These are phyloP conservation scores for Plebejus melissa DNA, from an alignment of 2,888 invertebrate genomes.

Conservation along the genomic window DNA sequence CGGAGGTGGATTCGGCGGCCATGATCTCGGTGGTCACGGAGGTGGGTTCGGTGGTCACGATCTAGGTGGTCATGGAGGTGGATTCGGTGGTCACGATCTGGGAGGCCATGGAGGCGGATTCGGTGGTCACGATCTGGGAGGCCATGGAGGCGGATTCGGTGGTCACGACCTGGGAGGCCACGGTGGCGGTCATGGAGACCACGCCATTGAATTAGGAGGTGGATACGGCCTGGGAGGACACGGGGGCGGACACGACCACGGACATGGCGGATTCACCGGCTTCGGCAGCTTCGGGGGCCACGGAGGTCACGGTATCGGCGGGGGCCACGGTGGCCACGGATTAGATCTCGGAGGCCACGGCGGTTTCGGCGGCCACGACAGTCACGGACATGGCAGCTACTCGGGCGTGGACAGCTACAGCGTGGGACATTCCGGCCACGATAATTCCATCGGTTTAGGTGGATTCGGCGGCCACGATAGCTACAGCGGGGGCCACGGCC, in stretches of 20 bases:
- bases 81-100: constrained; percentile 40
- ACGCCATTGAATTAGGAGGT: constrained; percentile 41
- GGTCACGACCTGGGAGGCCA: constrained; percentile 40
- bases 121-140: constrained; percentile 42
- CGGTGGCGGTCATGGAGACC: constrained; percentile 41
- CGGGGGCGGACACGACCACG: constrained; percentile 36
- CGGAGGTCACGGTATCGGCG: constrained; percentile 31
- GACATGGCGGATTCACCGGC: constrained; percentile 40
- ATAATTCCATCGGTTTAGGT: constrained; percentile 35
- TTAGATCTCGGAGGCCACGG: constrained; percentile 35
- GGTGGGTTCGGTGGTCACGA: constrained; percentile 36
- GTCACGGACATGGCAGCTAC: constrained; percentile 36
- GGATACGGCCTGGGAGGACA: constrained; percentile 40
- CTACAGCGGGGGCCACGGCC: constrained; percentile 37
- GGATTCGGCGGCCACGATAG: constrained; percentile 34
- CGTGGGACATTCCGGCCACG: constrained; percentile 34
- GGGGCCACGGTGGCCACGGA: constrained; percentile 37
- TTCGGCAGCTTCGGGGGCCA: constrained; percentile 34
- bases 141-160: constrained; percentile 38
- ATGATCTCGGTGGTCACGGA: constrained; percentile 37
- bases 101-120: constrained; percentile 38
- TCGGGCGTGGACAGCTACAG: constrained; percentile 39
- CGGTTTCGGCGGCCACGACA: constrained; percentile 34
- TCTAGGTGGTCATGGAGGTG: constrained; percentile 37
- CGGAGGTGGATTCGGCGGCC: constrained; percentile 37